Evolutionary conservation across 1,140 invertebrate genomes (phyloP).

Genomic region (Pemphigus obesinymphae): DNA sequence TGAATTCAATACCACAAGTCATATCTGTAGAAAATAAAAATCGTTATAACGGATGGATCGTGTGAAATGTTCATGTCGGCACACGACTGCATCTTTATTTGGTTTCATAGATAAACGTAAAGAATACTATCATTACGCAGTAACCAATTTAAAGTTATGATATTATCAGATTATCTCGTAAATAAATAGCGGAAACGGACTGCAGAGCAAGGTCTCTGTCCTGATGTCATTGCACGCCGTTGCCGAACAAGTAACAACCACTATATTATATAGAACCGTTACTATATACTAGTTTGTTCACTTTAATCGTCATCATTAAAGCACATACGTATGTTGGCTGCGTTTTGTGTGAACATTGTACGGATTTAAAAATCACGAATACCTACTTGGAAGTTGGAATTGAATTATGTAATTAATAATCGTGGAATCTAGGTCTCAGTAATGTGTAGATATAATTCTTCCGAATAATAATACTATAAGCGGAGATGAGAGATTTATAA

Average conservation of each 20-base stretch:
- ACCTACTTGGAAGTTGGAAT: not conserved
- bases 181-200: not conserved
- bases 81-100: not conserved
- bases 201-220: not conserved
- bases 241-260: not conserved
- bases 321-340: not conserved
- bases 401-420: not conserved
- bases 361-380: not conserved
- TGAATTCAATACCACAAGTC: slow-evolving; percentile 51
- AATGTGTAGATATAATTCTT: not conserved
- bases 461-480: not conserved
- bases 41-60: not conserved
- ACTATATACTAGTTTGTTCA: not conserved
- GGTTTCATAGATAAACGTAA: not conserved
- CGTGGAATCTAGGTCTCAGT: not conserved
- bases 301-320: not conserved
- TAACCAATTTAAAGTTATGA: not conserved
- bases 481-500: too few species aligned
- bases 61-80: not conserved
- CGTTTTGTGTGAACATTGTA: not conserved
- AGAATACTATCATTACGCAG: not conserved
- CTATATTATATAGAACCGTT: not conserved
- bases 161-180: not conserved
- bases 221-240: not conserved
- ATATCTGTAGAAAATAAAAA: slow-evolving; percentile 9